Base-by-base conservation (phyloP, 2,888 invertebrate species). In the Harpalus rufipes region DNA sequence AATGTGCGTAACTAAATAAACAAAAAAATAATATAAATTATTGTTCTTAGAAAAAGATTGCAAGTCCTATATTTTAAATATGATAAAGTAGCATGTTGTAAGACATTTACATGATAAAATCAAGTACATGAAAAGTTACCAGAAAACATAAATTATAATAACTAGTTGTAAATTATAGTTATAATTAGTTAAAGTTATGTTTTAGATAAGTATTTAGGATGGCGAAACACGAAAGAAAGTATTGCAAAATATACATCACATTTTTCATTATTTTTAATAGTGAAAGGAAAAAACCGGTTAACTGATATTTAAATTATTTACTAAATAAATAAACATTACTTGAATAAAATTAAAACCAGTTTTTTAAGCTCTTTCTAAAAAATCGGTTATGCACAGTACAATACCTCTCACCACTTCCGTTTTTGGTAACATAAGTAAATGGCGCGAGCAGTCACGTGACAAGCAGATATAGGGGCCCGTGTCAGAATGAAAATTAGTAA, bases 21-120 rank as follows among this genome's bases (percentile, higher is more conserved):
- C 12, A 51, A 12, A 51, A 51, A 51, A 51, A 51, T 21, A 51
- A 51, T 51, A 51, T 12, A 51, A 51, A 51, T 51, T 51, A 51
- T 12, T 51, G 44, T 51, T 51, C 44, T 51, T 3, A 12, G 44
- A 51, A 51, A 12, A 51, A 51, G 44, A 51, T 51, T 51, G 10
- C 0, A 12, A 51, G 12, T 12, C 10, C 44, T 10, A 51, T 51
- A 12, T 51, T 51, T 51, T 51, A 51, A 12, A 51, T 51, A 51
- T 51, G 44, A 51, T 51, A 51, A 51, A 51, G 4, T 51, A 51
- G 44, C 44, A 51, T 51, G 44, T 51, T 51, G 44, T 51, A 51
- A 8, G 44, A 8, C 44, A 12, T 51, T 51, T 51, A 51, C 44
- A 51, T 12, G 44, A 51, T 51, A 51, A 51, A 51, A 51, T 51